Percentiles rank a stretch among this genome's conserved stretches.
Conservation (phyloP, 2,888 invertebrate genomes). For the Drosophila gaucha region DNA sequence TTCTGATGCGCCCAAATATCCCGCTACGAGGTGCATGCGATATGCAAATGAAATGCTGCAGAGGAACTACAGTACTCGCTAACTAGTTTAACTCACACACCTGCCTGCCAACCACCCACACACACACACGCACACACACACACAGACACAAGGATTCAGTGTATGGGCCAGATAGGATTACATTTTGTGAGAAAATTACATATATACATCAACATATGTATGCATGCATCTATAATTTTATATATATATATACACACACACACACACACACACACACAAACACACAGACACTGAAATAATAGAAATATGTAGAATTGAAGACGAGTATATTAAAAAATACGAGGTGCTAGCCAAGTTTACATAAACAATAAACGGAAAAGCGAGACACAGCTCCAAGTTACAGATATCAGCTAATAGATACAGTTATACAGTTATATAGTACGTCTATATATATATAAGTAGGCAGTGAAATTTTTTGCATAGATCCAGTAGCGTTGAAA, state of each 20-base stretch:
- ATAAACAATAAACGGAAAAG: conserved; percentile 32
- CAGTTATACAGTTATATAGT: conserved; percentile 14
- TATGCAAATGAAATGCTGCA: conserved; percentile 37
- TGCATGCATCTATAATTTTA: conserved; percentile 23
- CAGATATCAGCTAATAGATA: conserved; percentile 19
- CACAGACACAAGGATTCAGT: neutral
- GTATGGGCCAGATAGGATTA: neutral
- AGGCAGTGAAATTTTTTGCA: conserved; percentile 68
- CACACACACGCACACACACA: conserved; percentile 16
- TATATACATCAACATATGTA: conserved; percentile 8
- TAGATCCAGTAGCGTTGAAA: conserved; percentile 52
- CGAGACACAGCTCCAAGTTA: conserved; percentile 18
- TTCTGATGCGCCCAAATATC: conserved; percentile 25
- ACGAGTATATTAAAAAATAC: conserved; percentile 51
- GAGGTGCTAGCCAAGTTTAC: conserved; percentile 69
- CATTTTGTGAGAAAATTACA: neutral
- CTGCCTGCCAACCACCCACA: neutral
- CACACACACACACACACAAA: conserved; percentile 10
- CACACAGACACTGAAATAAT: conserved; percentile 37
- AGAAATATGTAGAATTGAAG: conserved; percentile 31
- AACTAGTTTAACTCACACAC: conserved; percentile 27
- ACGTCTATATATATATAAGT: conserved; percentile 36
- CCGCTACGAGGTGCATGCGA: conserved; percentile 24
- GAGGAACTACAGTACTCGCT: conserved; percentile 79
- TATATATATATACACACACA: conserved; percentile 6